Evolutionary conservation across 2,888 invertebrate genomes (phyloP), one percentile per base, ranked within the genome.

Genomic region (Ochropleura leucogaster): DNA sequence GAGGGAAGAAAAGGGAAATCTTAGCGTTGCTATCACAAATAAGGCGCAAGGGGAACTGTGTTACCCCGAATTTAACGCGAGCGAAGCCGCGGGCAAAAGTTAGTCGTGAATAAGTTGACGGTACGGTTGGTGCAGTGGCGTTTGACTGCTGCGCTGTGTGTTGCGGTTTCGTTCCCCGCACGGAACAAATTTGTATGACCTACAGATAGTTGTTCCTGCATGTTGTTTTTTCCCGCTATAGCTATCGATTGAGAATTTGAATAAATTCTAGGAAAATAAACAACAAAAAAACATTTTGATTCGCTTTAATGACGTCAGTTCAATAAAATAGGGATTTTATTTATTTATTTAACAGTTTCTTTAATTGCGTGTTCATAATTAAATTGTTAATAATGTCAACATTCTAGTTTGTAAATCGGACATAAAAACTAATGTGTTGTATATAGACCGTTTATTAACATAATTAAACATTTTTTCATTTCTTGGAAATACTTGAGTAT

Each of bases 401-500:
- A 80, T 30, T 51, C 65, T 57, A 44, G 40, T 66, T 51, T 60
- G 16, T 40, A 18, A 42, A 57, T 30, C 68, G 30, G 64, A 20
- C 46, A 57, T 65, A 44, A 79, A 79, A 68, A 65, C 65, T 51
- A 40, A 83, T 79, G 79, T 47, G 14, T 66, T 42, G 71, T 83
- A 62, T 83, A 42, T 55, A 55, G 71, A 72, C 55, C 72, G 55
- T 78, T 68, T 72, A 82, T 80, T 71, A 83, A 65, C 80, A 83
- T 80, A 83, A 83, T 80, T 71, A 83, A 12, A 44, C 30, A 30
- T 30, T 30, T 30, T 30, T 30, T 30, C 30, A 30, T 30, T n/a
- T 68, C 57, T 65, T 40, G n/a, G 59, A 66, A 74, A 64, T 64
- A 40, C 10, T 4, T n/a, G 6, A 65, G 46, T 12, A 55, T 12